phyloP scores from a whole-genome alignment of 2,888 invertebrate species.

The Drosophila kuntzei region DNA sequence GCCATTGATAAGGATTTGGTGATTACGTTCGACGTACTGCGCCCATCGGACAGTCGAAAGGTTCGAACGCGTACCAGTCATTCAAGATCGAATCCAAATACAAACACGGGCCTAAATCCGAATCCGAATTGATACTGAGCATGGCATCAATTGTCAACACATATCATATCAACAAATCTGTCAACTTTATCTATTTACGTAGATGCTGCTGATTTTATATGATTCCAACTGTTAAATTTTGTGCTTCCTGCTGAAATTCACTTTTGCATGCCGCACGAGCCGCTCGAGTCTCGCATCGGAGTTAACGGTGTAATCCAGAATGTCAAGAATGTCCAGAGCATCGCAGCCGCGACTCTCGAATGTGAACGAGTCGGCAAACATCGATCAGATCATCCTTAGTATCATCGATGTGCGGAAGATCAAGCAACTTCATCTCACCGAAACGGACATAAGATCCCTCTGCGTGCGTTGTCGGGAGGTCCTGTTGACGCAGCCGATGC shows the following conservation, averaged over 20 bases:
- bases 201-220: constrained; percentile 21
- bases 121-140: constrained; percentile 6
- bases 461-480: constrained; percentile 51
- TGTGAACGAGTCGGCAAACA: constrained; percentile 18
- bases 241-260: constrained; percentile 31
- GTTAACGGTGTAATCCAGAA: neutral
- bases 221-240: constrained; percentile 11
- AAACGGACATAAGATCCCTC: constrained; percentile 44
- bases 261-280: constrained; percentile 29
- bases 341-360: constrained; percentile 19
- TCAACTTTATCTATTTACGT: constrained; percentile 8
- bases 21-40: constrained; percentile 91
- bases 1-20: constrained; percentile 98
- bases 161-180: constrained; percentile 5
- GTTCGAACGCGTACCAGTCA: neutral
- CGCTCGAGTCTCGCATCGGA: neutral
- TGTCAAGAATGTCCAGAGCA: constrained; percentile 26
- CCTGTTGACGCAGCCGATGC: constrained; percentile 54
- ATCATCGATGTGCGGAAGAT: constrained; percentile 53
- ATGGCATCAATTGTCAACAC: constrained; percentile 36
- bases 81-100: neutral
- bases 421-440: constrained; percentile 50
- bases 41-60: constrained; percentile 11
- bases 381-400: constrained; percentile 51
- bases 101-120: neutral